These are phyloP conservation scores for Odontesthes bonariensis DNA, from an alignment of 2,113 vertebrate species.

Conservation along the genomic window DNA sequence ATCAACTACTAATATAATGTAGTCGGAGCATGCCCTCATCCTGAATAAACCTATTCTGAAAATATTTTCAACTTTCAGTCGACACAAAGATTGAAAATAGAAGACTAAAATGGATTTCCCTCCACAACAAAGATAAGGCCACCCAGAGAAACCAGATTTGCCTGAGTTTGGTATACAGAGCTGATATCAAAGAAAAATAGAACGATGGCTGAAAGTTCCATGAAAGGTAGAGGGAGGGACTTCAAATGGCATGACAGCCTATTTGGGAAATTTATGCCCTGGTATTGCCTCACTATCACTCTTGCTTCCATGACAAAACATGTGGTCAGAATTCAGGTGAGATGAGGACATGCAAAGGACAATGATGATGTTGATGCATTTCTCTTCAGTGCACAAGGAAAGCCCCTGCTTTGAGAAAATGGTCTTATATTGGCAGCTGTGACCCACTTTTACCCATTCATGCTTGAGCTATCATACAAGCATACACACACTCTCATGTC, in stretches of 20 bases:
- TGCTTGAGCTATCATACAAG: constrained; percentile 40
- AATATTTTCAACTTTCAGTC: constrained; percentile 8
- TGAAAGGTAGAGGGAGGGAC: constrained; percentile 35
- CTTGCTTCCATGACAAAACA: neutral
- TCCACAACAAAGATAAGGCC: constrained; percentile 45
- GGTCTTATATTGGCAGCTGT: constrained; percentile 78
- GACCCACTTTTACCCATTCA: constrained; percentile 80
- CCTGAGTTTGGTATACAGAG: constrained; percentile 19
- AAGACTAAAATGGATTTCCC: constrained; percentile 46
- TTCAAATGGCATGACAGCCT: constrained; percentile 34
- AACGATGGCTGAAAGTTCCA: constrained; percentile 29
- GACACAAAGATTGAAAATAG: constrained; percentile 49
- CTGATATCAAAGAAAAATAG: constrained; percentile 52
- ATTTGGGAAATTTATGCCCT: constrained; percentile 46
- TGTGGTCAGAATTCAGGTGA: neutral
- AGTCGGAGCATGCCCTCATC: neutral
- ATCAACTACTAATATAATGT: neutral
- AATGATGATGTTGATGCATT: constrained; percentile 38
- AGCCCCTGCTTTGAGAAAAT: constrained; percentile 44
- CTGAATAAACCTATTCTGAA: constrained; percentile 6
- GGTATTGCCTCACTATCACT: neutral
- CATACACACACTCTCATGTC: constrained; percentile 20
- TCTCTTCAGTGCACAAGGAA: constrained; percentile 58
- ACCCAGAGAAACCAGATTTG: constrained; percentile 36
- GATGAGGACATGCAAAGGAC: constrained; percentile 25